Conservation (phyloP, 1,140 invertebrate species). For the Dermatophagoides farinae region DNA sequence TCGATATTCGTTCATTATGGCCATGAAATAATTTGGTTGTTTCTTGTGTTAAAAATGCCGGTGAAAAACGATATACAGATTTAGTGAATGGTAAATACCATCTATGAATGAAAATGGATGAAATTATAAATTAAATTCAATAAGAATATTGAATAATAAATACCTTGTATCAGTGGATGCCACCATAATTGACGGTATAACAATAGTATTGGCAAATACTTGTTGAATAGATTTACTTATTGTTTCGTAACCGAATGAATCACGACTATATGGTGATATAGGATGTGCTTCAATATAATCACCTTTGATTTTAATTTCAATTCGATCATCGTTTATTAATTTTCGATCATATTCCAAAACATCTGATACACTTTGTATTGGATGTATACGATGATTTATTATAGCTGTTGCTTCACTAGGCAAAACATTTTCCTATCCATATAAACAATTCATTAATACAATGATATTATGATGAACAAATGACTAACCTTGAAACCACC, state of each 20-base stretch:
- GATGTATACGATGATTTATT: conserved; percentile 36
- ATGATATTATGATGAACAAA: not conserved
- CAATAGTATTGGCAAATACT: conserved; percentile 28
- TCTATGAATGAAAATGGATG: not conserved
- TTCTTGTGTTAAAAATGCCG: conserved; percentile 21
- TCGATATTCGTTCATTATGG: conserved; percentile 32
- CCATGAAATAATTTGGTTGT: conserved; percentile 30
- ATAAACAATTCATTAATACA: not conserved
- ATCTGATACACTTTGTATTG: conserved; percentile 30
- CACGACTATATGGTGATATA: conserved; percentile 28
- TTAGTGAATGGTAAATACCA: conserved; percentile 31
- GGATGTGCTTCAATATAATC: conserved; percentile 25
- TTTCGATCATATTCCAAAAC: conserved; percentile 31
- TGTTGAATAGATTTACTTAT: conserved; percentile 30
- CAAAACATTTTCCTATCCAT: conserved; percentile 29
- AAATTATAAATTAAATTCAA: not conserved
- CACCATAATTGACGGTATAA: conserved; percentile 31
- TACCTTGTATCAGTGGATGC: conserved; percentile 34
- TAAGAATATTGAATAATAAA: not conserved
- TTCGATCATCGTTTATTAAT: conserved; percentile 30
- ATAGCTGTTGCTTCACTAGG: conserved; percentile 29
- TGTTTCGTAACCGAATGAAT: conserved; percentile 29
- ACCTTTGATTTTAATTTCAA: conserved; percentile 22
- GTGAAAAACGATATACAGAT: conserved; percentile 33
- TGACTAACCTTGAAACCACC: conserved; percentile 26